Conservation (phyloP, 2,797 vertebrate genomes). For the Lerista edwardsae region DNA sequence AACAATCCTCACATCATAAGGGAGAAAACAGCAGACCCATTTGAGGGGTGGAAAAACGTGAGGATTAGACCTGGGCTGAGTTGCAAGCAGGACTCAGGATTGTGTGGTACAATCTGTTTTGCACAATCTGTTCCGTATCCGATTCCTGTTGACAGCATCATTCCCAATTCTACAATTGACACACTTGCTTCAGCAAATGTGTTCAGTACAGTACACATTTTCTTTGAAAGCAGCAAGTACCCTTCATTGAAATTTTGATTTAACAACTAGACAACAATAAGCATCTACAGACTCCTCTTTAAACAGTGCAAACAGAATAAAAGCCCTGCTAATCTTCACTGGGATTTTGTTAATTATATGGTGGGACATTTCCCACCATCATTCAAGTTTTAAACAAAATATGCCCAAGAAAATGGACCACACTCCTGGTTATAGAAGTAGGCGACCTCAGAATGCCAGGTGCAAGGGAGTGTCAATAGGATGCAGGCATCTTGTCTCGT, state of each 20-base stretch:
- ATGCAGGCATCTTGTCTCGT: too few species aligned
- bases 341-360: neutral
- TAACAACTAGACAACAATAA: neutral
- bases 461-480: too few species aligned
- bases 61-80: neutral
- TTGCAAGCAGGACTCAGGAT: neutral
- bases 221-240: neutral
- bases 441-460: too few species aligned
- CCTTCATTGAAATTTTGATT: neutral
- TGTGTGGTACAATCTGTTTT: neutral
- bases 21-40: neutral
- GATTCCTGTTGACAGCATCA: neutral
- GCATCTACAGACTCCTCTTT: neutral
- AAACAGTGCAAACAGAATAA: neutral
- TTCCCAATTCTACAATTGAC: neutral
- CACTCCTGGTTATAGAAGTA: too few species aligned
- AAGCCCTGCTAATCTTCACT: neutral
- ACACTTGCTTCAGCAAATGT: neutral
- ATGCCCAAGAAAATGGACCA: neutral
- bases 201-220: neutral
- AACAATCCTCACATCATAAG: constrained; percentile 11
- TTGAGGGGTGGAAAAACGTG: neutral
- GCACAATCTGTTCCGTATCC: neutral
- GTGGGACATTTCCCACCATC: neutral
- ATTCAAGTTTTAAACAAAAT: neutral